Conservation (phyloP, 2,888 invertebrate species). For the Eupithecia subfuscata region DNA sequence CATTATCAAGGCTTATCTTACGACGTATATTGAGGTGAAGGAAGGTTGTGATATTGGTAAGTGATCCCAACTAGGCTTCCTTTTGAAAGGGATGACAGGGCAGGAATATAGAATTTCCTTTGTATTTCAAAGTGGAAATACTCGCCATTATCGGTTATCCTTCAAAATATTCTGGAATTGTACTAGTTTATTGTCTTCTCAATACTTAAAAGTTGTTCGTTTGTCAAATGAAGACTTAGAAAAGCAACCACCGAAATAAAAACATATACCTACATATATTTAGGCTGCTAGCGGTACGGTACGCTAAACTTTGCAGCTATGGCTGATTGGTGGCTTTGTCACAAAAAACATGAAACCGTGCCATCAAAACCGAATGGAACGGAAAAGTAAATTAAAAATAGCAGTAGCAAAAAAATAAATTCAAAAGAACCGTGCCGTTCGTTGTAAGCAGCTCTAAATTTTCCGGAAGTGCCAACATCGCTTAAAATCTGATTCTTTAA, state of each 20-base stretch:
- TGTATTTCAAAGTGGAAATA: not conserved
- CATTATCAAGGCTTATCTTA: not conserved
- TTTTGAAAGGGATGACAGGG: conserved; percentile 22
- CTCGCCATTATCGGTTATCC: not conserved
- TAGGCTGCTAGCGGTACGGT: too few relatives aligned
- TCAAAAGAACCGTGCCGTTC: not conserved
- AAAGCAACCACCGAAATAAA: too few relatives aligned
- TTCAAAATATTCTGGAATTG: too few relatives aligned
- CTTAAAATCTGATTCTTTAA: conserved; percentile 32
- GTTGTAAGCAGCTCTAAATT: conserved; percentile 16
- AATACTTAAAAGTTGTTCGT: not conserved
- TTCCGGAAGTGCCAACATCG: conserved; percentile 22
- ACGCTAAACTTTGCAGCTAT: too few relatives aligned
- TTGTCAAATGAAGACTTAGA: too few relatives aligned
- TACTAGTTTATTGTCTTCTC: not conserved
- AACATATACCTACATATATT: too few relatives aligned
- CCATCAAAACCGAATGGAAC: not conserved
- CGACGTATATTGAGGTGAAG: not conserved
- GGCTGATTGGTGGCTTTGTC: too few relatives aligned
- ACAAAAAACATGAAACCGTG: too few relatives aligned
- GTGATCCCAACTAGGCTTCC: conserved; percentile 17
- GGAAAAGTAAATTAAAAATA: not conserved
- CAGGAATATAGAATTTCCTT: conserved; percentile 26
- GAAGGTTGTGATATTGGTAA: conserved; percentile 17
- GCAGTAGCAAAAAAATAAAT: not conserved